These are phyloP conservation scores for Uropsilus gracilis DNA, from an alignment of 2,113 vertebrate genomes.

Conservation along the genomic window DNA sequence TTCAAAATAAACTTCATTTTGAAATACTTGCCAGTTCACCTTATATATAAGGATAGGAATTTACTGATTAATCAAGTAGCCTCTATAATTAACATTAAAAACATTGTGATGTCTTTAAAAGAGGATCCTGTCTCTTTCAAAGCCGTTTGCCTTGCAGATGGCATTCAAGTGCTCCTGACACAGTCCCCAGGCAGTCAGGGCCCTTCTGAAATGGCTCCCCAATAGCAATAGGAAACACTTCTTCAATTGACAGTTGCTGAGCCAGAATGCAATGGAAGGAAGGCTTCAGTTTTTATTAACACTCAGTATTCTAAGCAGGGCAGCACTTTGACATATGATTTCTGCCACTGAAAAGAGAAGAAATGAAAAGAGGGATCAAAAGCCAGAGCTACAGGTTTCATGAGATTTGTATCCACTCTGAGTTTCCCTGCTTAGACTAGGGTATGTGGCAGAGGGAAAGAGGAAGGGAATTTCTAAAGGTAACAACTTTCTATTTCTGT, in stretches of 20 bases:
- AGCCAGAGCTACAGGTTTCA: neutral
- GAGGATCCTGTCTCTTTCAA: neutral
- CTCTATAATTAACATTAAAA: constrained; percentile 29
- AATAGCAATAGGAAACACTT: neutral
- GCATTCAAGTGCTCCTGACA: neutral
- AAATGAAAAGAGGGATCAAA: constrained; percentile 30
- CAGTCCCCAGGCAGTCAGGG: neutral
- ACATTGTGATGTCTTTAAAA: neutral
- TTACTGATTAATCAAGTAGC: neutral
- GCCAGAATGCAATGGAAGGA: neutral
- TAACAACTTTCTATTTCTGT: neutral
- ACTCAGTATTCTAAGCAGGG: neutral
- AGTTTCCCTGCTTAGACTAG: neutral
- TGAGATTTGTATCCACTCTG: neutral
- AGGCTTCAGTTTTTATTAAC: neutral
- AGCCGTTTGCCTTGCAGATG: neutral
- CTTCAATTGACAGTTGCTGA: neutral
- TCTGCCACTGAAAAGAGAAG: neutral
- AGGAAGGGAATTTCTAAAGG: neutral
- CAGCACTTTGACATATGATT: neutral
- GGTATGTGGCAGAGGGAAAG: neutral
- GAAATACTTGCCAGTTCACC: neutral
- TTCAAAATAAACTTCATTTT: neutral
- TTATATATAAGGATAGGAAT: neutral
- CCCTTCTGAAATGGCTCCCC: neutral